Percentiles rank a stretch among this genome's conserved stretches.
These are phyloP conservation scores for Xestia c-nigrum DNA, from an alignment of 2,888 invertebrate genomes.

Conservation along the genomic window DNA sequence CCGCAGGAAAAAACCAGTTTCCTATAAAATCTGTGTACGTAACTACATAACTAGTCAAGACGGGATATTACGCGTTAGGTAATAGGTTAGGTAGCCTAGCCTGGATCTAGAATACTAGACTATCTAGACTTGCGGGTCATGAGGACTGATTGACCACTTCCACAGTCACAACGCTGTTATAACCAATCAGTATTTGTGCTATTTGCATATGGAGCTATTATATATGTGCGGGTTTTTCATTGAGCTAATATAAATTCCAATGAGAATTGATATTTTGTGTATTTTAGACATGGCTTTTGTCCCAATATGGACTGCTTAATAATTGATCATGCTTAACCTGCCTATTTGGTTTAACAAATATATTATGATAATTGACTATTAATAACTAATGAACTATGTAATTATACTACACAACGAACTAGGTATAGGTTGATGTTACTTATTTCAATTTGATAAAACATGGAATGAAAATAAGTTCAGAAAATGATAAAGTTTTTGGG, in stretches of 20 bases:
- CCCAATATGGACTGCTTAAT: background rate
- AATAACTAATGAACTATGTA: background rate
- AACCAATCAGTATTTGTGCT: slow-evolving; percentile 68
- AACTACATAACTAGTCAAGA: slow-evolving; percentile 50
- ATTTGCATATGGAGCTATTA: slow-evolving; percentile 2
- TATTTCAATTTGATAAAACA: background rate
- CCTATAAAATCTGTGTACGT: slow-evolving; percentile 52
- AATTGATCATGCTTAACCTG: background rate
- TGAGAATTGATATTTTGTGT: background rate
- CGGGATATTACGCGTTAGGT: slow-evolving; percentile 70
- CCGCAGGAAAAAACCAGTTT: slow-evolving; percentile 5
- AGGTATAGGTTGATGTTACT: background rate
- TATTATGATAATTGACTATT: background rate
- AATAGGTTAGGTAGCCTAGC: slow-evolving; percentile 76
- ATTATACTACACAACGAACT: background rate
- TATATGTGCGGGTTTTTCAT: slow-evolving; percentile 21
- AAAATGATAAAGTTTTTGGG: background rate
- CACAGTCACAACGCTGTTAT: slow-evolving; percentile 77
- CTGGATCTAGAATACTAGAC: slow-evolving; percentile 77
- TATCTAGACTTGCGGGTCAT: slow-evolving; percentile 85
- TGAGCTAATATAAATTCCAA: slow-evolving; percentile 31
- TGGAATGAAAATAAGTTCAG: background rate
- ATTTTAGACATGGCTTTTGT: background rate
- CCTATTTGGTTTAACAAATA: background rate
- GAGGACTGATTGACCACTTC: slow-evolving; percentile 87